Conservation (phyloP, 2,797 vertebrate species). For the Malurus splendens region DNA sequence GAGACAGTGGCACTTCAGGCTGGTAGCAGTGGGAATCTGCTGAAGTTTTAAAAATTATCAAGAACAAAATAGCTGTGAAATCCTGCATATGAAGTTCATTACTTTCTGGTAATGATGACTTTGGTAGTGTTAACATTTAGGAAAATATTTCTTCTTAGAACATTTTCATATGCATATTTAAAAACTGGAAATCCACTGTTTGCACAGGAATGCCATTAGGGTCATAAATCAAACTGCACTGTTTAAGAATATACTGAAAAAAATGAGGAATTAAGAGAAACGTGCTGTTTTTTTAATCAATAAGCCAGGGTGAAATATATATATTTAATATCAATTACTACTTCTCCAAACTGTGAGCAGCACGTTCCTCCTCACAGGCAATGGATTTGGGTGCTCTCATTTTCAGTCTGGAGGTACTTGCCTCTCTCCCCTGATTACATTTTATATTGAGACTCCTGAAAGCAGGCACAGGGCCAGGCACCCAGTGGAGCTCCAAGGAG, state of each 20-base stretch:
- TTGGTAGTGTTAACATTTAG: constrained; percentile 10
- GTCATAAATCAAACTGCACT: constrained; percentile 12
- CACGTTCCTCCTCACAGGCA: constrained; percentile 19
- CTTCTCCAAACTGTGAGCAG: constrained; percentile 36
- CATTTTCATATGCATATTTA: constrained; percentile 20
- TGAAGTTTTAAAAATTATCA: constrained; percentile 17
- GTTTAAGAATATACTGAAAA: constrained; percentile 4
- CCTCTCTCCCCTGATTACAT: background rate
- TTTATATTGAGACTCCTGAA: background rate
- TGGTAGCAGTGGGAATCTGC: background rate
- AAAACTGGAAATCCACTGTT: constrained; percentile 24
- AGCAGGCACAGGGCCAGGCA: constrained; percentile 1
- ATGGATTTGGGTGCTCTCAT: background rate
- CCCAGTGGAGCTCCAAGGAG: background rate
- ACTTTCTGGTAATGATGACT: background rate
- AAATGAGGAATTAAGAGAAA: constrained; percentile 6
- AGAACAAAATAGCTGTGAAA: constrained; percentile 30
- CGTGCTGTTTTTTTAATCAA: constrained; percentile 20
- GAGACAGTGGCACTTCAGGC: background rate
- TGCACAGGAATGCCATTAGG: constrained; percentile 29
- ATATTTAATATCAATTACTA: constrained; percentile 26
- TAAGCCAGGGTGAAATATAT: constrained; percentile 13
- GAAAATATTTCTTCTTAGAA: constrained; percentile 26
- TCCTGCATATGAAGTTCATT: constrained; percentile 35
- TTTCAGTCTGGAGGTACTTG: background rate